Percentiles rank a stretch among this genome's conserved stretches.
phyloP scores from a whole-genome alignment of 35 echinoderm and acorn worm genomes.

The Diadema setosum region DNA sequence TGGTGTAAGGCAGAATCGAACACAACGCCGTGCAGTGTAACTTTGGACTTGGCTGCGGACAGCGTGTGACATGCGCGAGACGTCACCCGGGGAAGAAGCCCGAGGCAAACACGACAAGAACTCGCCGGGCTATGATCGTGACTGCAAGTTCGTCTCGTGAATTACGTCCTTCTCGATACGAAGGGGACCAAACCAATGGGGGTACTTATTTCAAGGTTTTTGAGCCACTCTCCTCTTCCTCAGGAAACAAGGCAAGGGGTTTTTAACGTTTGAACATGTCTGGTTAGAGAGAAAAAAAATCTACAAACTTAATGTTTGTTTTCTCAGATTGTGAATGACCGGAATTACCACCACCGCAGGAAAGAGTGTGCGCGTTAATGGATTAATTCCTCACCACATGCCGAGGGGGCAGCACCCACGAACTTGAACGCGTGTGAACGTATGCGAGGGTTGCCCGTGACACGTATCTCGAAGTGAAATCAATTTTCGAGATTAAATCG shows the following conservation, averaged over 20 bases:
- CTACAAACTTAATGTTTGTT: constrained; percentile 3
- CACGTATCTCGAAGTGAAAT: not conserved
- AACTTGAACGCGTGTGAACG: not conserved
- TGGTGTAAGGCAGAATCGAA: too few species aligned
- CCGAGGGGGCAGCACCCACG: not conserved
- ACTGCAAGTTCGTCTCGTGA: not conserved
- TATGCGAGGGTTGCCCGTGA: not conserved
- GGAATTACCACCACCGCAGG: not conserved
- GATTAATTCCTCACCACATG: not conserved
- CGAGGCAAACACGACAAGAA: too few species aligned
- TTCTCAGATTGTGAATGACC: not conserved
- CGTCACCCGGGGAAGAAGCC: not conserved
- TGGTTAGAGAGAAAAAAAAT: too few species aligned
- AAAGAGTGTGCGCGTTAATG: not conserved
- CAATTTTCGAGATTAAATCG: not conserved
- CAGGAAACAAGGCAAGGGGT: not conserved
- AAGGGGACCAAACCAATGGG: not conserved
- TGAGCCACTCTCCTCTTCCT: not conserved
- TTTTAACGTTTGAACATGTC: not conserved
- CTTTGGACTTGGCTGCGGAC: too few species aligned
- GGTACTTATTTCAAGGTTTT: not conserved
- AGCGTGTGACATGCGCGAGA: too few species aligned
- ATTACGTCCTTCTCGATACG: not conserved
- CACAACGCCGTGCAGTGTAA: too few species aligned
- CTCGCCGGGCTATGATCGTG: not conserved